Conservation (phyloP, 1,140 invertebrate species). For the Drosophila leontia region DNA sequence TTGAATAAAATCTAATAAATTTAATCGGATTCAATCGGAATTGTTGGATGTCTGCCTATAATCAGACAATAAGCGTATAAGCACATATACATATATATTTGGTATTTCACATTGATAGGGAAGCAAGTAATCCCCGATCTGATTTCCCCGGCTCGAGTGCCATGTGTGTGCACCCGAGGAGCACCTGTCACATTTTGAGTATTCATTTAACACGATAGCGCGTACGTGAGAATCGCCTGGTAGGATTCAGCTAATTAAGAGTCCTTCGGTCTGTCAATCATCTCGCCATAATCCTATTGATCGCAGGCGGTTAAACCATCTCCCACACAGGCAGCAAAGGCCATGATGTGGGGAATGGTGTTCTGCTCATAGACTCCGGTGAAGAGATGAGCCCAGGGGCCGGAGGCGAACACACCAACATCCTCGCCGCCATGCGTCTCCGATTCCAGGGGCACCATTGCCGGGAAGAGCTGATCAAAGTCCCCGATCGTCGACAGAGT, state of each 20-base stretch:
- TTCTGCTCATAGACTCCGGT: conserved; percentile 92
- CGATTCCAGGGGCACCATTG: conserved; percentile 85
- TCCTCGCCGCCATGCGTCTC: conserved; percentile 91
- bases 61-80: conserved; percentile 34
- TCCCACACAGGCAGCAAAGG: conserved; percentile 88
- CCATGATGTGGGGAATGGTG: conserved; percentile 91
- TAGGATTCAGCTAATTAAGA: conserved; percentile 30
- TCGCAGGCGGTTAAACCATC: conserved; percentile 76
- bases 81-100: conserved; percentile 8
- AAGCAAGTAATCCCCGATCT: conserved; percentile 11
- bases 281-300: background rate
- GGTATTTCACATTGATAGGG: conserved; percentile 27
- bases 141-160: conserved; percentile 20
- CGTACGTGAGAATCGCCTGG: conserved; percentile 56
- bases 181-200: conserved; percentile 45
- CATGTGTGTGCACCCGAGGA: conserved; percentile 2
- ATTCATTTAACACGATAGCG: conserved; percentile 57
- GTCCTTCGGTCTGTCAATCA: conserved; percentile 48
- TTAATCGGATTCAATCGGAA: conserved; percentile 27
- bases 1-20: conserved; percentile 15
- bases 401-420: conserved; percentile 88
- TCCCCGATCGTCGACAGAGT: conserved; percentile 11
- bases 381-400: conserved; percentile 90
- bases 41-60: conserved; percentile 9
- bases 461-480: conserved; percentile 85